Evolutionary conservation across 2,888 invertebrate genomes (phyloP), one percentile per base, ranked within the genome.

Genomic region (Melanophora roralis): DNA sequence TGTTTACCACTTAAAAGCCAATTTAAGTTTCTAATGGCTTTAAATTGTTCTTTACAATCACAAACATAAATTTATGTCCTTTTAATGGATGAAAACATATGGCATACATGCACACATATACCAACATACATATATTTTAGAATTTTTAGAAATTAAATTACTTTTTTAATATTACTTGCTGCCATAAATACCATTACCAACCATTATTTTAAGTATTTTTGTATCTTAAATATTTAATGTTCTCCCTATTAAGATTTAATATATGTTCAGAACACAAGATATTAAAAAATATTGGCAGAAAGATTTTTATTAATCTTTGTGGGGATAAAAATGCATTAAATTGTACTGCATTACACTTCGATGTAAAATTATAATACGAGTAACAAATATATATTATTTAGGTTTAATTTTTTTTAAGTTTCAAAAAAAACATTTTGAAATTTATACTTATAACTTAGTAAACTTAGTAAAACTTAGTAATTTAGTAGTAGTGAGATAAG

Each of bases 1-100:
- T 43, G 11, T 49, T 67, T 40, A 67, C 38, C 67, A 51, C 59
- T 67, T 67, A 67, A 67, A 59, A 53, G 59, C 51, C 49, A 60
- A 67, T 67, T 74, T 74, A 12, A 51, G 36, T 51, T 67, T 67
- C 16, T 67, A 47, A 59, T 67, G 49, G 16, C 40, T 36, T 43
- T 34, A 47, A 59, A 60, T 59, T 49, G 21, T 34, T 34, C 49
- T 38, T n/a, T 40, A 53, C 45, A 73, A 45, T 40, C 27, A 51
- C 51, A 53, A 60, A 60, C 32, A 34, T 23, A 51, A 45, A 53
- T 60, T 60, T 43, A 43, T 32, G 40, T 60, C 14, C 38, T 9
- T 27, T 11, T n/a, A 43, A 60, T 43, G 27, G 16, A 8, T 9
- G 11, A 11, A 14, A 21, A 8, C 7, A 14, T 2, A 14, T 43